Evolutionary conservation across 2,888 invertebrate genomes (phyloP).

Genomic region (Agrotis ipsilon): DNA sequence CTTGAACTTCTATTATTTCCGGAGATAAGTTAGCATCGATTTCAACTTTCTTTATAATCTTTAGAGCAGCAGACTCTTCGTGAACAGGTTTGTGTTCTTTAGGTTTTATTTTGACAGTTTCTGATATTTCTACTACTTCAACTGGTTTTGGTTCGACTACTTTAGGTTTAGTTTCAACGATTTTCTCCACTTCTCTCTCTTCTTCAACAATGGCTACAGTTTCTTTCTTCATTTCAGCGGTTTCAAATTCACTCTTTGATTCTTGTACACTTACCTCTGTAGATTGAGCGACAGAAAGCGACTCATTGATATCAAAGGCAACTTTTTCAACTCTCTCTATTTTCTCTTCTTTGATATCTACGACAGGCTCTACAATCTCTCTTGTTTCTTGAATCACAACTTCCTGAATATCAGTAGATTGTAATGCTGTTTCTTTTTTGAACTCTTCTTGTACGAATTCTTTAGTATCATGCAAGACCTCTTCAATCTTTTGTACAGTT

Average conservation of each 20-base stretch:
- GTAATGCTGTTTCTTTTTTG: slow-evolving; percentile 56
- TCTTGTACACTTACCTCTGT: slow-evolving; percentile 44
- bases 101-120: slow-evolving; percentile 52
- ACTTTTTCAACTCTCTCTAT: slow-evolving; percentile 66
- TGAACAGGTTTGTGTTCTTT: slow-evolving; percentile 48
- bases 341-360: slow-evolving; percentile 60
- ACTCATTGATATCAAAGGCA: slow-evolving; percentile 61
- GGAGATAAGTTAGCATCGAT: slow-evolving; percentile 57
- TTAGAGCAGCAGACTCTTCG: slow-evolving; percentile 71
- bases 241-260: slow-evolving; percentile 52
- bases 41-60: slow-evolving; percentile 69
- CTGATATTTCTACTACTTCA: slow-evolving; percentile 52
- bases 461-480: slow-evolving; percentile 54
- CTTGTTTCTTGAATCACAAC: slow-evolving; percentile 54
- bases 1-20: slow-evolving; percentile 65
- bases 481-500: slow-evolving; percentile 58
- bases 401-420: slow-evolving; percentile 51
- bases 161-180: slow-evolving; percentile 19
- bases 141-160: slow-evolving; percentile 47
- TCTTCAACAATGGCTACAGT: slow-evolving; percentile 32
- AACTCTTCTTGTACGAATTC: slow-evolving; percentile 61
- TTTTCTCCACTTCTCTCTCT: slow-evolving; percentile 25
- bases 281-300: slow-evolving; percentile 49
- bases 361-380: slow-evolving; percentile 60
- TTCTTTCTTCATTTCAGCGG: slow-evolving; percentile 46